phyloP scores from a whole-genome alignment of 2,888 invertebrate genomes.

The Eupithecia tripunctaria region DNA sequence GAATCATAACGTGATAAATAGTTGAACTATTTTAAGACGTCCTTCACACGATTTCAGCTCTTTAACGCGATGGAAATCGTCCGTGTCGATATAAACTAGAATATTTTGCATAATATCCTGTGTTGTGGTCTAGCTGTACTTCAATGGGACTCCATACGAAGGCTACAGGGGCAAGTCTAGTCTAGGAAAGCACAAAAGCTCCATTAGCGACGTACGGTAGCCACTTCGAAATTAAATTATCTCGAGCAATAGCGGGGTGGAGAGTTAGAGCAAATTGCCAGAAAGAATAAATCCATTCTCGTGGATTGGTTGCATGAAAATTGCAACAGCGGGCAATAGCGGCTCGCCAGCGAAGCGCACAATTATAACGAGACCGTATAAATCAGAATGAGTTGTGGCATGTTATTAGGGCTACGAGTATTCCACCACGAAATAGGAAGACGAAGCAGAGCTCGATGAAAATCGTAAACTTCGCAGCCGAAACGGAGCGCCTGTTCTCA shows the following conservation, averaged over 20 bases:
- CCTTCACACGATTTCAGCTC: slow-evolving; percentile 76
- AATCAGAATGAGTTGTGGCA: slow-evolving; percentile 85
- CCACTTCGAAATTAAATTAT: slow-evolving; percentile 69
- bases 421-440: slow-evolving; percentile 76
- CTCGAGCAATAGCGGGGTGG: slow-evolving; percentile 63
- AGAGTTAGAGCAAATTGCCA: slow-evolving; percentile 74
- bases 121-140: slow-evolving; percentile 52
- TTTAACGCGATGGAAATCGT: slow-evolving; percentile 74
- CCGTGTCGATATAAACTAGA: slow-evolving; percentile 68
- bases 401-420: slow-evolving; percentile 83
- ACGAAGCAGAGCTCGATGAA: slow-evolving; percentile 70
- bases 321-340: slow-evolving; percentile 79
- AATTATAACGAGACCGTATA: slow-evolving; percentile 84
- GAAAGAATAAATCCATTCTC: slow-evolving; percentile 80
- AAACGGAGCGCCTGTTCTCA: slow-evolving; percentile 54
- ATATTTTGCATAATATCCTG: slow-evolving; percentile 60
- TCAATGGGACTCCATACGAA: slow-evolving; percentile 38
- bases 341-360: slow-evolving; percentile 79
- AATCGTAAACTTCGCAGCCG: slow-evolving; percentile 62
- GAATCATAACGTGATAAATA: slow-evolving; percentile 74
- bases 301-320: slow-evolving; percentile 81
- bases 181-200: slow-evolving; percentile 59
- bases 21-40: slow-evolving; percentile 76
- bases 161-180: slow-evolving; percentile 50
- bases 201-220: slow-evolving; percentile 60